Base-by-base conservation (phyloP, 2,888 invertebrate species). In the Lepidochitona cinerea region DNA sequence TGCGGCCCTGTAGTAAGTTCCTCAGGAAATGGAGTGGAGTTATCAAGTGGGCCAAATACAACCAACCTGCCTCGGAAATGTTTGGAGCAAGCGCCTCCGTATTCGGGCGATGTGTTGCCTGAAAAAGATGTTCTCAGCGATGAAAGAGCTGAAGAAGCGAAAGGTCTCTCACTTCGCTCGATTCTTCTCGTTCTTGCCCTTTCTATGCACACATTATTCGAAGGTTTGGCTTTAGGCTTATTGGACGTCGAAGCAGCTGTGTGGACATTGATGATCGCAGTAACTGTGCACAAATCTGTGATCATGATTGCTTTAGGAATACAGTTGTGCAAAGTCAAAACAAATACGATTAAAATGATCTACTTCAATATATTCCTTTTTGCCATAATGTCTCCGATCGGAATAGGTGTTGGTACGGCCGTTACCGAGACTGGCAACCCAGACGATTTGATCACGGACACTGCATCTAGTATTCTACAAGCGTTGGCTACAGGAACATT, bases 401-500 rank as follows among this genome's bases (percentile, higher is more conserved):
- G 83, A 0, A 75, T 81, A 0, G 75, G 66, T 12, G 68, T 82
- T 14, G 83, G 83, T 9, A 79, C 78, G 9, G 64, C 70, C 9
- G 65, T 83, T 14, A 76, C 81, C 0, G 75, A 75, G 12, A 75
- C 75, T 12, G 66, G 71, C 2, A 9, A 3, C 35, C 65, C 75
- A 9, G 54, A 77, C 37, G 70, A 59, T 4, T 32, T 32, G 6
- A 75, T 78, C 1, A 74, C 72, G 41, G 36, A 72, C 18, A 74
- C 86, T 36, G 76, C 85, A 6, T 84, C 82, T 67, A 91, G 91
- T 0, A 79, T 92, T 52, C 86, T 83, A 32, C 95, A 97, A 92
- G 96, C 96, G 6, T 90, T 97, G 72, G 97, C 97, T 0, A 94
- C 95, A 23, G 98, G 98, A 14, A 97, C 97, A 0, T 93, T 98